A percentile compares a stretch with the other conserved stretches of the same genome.
These are phyloP conservation scores for Euplexia lucipara DNA, from an alignment of 2,888 invertebrate genomes.

Conservation along the genomic window DNA sequence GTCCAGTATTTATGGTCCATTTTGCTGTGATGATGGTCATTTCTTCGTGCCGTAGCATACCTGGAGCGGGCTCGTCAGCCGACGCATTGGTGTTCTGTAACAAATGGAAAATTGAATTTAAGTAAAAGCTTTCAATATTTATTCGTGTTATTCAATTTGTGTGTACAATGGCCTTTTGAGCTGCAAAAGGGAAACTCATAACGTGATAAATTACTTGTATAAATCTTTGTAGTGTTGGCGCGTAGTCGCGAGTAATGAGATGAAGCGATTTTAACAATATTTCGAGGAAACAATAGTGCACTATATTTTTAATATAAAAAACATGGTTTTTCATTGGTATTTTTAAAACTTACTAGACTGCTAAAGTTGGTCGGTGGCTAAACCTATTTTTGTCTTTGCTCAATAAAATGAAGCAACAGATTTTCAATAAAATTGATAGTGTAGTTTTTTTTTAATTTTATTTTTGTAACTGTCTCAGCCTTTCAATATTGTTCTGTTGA, in stretches of 20 bases:
- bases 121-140: slow-evolving; percentile 51
- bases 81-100: slow-evolving; percentile 86
- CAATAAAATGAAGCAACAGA: too few relatives aligned
- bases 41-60: slow-evolving; percentile 87
- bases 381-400: too few relatives aligned
- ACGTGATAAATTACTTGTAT: slow-evolving; percentile 57
- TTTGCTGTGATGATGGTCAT: slow-evolving; percentile 87
- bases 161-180: slow-evolving; percentile 46
- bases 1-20: slow-evolving; percentile 89
- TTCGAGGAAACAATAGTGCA: background rate
- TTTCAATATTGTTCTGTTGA: too few relatives aligned
- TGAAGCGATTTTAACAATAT: background rate
- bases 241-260: background rate
- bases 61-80: slow-evolving; percentile 74
- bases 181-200: slow-evolving; percentile 58
- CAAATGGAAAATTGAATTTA: slow-evolving; percentile 68
- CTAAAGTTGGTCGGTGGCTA: too few relatives aligned
- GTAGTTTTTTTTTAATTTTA: too few relatives aligned
- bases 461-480: too few relatives aligned
- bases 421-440: too few relatives aligned
- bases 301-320: too few relatives aligned
- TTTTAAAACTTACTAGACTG: too few relatives aligned
- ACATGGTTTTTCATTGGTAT: too few relatives aligned
- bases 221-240: slow-evolving; percentile 34
- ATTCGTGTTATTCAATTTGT: slow-evolving; percentile 34